Percentiles rank a stretch among this genome's conserved stretches.
These are phyloP conservation scores for Clostera curtula DNA, from an alignment of 2,888 invertebrate species.

Conservation along the genomic window DNA sequence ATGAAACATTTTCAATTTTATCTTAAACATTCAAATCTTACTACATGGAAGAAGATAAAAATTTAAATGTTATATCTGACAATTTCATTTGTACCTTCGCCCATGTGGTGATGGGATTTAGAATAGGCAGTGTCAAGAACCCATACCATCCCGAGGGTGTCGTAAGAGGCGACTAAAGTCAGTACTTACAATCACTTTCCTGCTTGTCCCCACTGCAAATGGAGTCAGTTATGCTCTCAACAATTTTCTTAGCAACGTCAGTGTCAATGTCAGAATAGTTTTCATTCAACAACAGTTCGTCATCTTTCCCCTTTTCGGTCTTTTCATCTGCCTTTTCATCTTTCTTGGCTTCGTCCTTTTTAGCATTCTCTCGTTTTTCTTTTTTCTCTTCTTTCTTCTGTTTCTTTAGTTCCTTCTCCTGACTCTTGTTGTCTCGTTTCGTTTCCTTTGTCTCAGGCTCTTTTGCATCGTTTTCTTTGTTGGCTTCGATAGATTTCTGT, in stretches of 20 bases:
- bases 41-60: no score
- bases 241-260: conserved; percentile 93
- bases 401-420: conserved; percentile 43
- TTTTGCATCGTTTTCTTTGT: conserved; percentile 47
- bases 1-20: no score
- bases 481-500: conserved; percentile 56
- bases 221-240: conserved; percentile 89
- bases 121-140: no score
- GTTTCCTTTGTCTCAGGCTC: conserved; percentile 33
- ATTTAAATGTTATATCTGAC: no score
- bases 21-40: no score
- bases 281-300: conserved; percentile 56
- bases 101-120: no score
- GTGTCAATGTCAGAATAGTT: conserved; percentile 78
- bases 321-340: conserved; percentile 35
- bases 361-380: conserved; percentile 40
- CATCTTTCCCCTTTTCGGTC: conserved; percentile 39
- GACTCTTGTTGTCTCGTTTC: conserved; percentile 30
- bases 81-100: no score
- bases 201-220: conserved; percentile 83
- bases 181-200: conserved; percentile 77
- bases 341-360: conserved; percentile 36
- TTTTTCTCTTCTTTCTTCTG: conserved; percentile 52
- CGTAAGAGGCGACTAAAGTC: no score
- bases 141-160: no score